Percentiles rank a stretch among this genome's conserved stretches.
phyloP scores from a whole-genome alignment of 2,797 vertebrate species.

The Aselliscus stoliczkanus region DNA sequence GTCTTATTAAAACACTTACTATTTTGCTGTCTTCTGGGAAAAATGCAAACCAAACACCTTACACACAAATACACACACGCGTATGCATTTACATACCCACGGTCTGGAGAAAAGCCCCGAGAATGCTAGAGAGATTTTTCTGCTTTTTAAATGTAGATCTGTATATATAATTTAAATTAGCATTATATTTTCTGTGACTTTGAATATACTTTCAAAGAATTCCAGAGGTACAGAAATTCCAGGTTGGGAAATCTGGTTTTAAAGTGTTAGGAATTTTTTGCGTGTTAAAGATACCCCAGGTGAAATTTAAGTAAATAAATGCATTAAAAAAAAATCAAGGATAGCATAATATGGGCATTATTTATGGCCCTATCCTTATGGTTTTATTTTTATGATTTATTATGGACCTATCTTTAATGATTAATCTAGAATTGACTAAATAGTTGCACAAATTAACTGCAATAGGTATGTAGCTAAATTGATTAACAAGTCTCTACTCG shows the following conservation, averaged over 20 bases:
- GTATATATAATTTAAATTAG: not conserved
- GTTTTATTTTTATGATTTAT: conserved; percentile 10
- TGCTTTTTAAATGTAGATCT: conserved; percentile 23
- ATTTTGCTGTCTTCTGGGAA: not conserved
- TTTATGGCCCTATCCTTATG: not conserved
- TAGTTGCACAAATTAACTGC: not conserved
- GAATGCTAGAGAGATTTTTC: conserved; percentile 14
- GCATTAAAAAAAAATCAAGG: not conserved
- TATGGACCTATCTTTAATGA: not conserved
- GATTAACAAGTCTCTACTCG: not conserved
- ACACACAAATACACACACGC: not conserved
- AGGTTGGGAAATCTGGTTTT: conserved; percentile 2
- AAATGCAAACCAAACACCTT: not conserved
- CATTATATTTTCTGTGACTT: not conserved
- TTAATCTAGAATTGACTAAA: not conserved
- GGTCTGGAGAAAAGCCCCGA: not conserved
- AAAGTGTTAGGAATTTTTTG: not conserved
- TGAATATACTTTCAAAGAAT: conserved; percentile 29
- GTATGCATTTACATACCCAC: not conserved
- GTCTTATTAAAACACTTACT: not conserved
- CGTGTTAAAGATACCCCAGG: not conserved
- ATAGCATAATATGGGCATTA: not conserved
- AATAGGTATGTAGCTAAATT: conserved; percentile 1
- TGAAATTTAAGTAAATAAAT: not conserved
- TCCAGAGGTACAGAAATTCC: not conserved